Evolutionary conservation across 2,113 vertebrate genomes (phyloP), one percentile per base, ranked within the genome.

Genomic region (Struthidea cinerea): DNA sequence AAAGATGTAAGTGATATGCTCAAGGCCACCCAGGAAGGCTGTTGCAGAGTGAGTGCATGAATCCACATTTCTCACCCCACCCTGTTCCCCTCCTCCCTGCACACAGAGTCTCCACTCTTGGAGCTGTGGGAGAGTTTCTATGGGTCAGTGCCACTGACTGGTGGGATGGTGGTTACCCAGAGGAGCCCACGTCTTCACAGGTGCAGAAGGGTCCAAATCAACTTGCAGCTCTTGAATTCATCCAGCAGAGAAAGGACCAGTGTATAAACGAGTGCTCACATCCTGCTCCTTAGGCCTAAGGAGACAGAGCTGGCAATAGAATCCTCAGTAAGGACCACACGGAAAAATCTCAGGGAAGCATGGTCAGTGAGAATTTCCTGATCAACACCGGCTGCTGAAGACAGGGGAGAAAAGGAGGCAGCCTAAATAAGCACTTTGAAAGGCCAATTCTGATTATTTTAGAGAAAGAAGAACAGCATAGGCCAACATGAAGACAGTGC

Each of bases 21-120:
- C 88, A 86, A 71, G 92, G 92, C 95, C 92, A 96, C 93, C 88
- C 96, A 95, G 93, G 69, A 92, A 90, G 96, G 57, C 49, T 60
- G 56, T 6, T 84, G 44, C 52, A 78, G 28, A 37, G 20, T 13
- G 20, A 86, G 68, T 32, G 89, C 44, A 60, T 16, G 5, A 92
- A 78, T 68, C 73, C 82, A 78, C 47, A 46, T 81, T 96, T 93
- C 76, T 78, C 87, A 85, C 68, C 78, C 79, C 90, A 88, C 90
- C 56, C 37, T 5, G 7, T 50, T 92, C 52, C 76, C 26, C 33
- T 90, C 52, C 68, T 46, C 19, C 53, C 64, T 3, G 3, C 60
- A 23, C 27, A 53, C 71, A 89, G 84, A 75, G 35, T 87, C 95
- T 94, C 73, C 24, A 4, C 27, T 67, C 65, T 49, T 30, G 9